These are phyloP conservation scores for Pseudococcus viburni DNA, from an alignment of 2,888 invertebrate species.

Conservation along the genomic window DNA sequence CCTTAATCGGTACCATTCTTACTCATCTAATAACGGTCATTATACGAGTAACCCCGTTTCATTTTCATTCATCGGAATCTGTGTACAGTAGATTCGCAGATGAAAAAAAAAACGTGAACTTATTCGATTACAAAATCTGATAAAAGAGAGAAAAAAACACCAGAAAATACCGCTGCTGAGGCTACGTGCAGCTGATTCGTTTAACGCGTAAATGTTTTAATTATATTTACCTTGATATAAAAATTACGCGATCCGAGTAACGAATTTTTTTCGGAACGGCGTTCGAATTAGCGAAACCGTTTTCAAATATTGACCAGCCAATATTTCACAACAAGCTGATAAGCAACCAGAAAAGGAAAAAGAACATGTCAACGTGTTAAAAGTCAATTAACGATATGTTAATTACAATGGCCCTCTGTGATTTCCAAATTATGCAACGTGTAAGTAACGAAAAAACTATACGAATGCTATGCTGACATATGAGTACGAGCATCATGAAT, in stretches of 20 bases:
- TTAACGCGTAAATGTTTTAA: conserved; percentile 32
- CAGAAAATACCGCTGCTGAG: neutral
- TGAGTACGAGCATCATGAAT: too few species aligned
- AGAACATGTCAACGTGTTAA: conserved; percentile 23
- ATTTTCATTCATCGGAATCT: conserved; percentile 7
- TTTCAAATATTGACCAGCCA: conserved; percentile 44
- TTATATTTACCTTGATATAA: conserved; percentile 46
- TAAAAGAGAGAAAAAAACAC: neutral
- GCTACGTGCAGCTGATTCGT: neutral
- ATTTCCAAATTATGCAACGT: neutral
- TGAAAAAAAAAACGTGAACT: conserved; percentile 20
- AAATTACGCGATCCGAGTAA: conserved; percentile 29
- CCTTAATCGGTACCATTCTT: conserved; percentile 34
- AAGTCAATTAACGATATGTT: conserved; percentile 50
- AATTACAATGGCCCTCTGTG: conserved; percentile 25
- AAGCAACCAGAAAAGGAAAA: neutral
- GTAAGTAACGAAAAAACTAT: neutral
- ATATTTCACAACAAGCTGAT: conserved; percentile 11
- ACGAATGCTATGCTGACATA: too few species aligned
- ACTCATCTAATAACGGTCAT: conserved; percentile 47
- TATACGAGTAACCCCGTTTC: conserved; percentile 32
- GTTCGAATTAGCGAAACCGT: conserved; percentile 27
- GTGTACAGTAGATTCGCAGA: neutral
- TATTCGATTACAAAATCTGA: conserved; percentile 45
- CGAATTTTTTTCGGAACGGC: neutral